These are phyloP conservation scores for Gasterosteus nipponicus DNA, from an alignment of 2,113 vertebrate genomes.

Conservation along the genomic window DNA sequence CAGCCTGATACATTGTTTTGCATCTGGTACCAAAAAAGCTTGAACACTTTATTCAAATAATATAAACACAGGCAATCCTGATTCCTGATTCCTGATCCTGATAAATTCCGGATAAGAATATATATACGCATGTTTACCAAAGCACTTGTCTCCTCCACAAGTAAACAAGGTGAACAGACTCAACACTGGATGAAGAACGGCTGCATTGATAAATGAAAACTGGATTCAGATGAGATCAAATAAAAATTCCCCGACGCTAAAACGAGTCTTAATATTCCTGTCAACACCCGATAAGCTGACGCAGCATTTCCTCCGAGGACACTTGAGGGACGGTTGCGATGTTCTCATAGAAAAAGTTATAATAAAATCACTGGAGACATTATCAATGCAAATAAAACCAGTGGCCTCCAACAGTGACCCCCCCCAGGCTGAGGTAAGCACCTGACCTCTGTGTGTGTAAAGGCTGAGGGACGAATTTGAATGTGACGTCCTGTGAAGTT, in stretches of 20 bases:
- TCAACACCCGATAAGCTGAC: conserved; percentile 25
- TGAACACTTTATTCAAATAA: not conserved
- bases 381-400: conserved; percentile 44
- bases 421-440: conserved; percentile 17
- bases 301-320: conserved; percentile 6
- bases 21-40: not conserved
- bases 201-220: not conserved
- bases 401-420: not conserved
- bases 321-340: not conserved
- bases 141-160: not conserved
- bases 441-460: conserved; percentile 11
- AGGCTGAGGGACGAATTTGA: conserved; percentile 9
- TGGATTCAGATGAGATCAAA: not conserved
- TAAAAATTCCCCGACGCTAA: not conserved
- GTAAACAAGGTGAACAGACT: not conserved
- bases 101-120: too few relatives aligned
- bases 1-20: not conserved
- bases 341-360: not conserved
- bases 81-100: too few relatives aligned
- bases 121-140: too few relatives aligned
- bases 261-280: conserved; percentile 6
- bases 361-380: conserved; percentile 34
- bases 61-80: too few relatives aligned
- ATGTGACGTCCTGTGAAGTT: conserved; percentile 2
- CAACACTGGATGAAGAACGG: too few relatives aligned